Base-by-base conservation (phyloP, 2,113 vertebrate species). In the Limnothrissa miodon region DNA sequence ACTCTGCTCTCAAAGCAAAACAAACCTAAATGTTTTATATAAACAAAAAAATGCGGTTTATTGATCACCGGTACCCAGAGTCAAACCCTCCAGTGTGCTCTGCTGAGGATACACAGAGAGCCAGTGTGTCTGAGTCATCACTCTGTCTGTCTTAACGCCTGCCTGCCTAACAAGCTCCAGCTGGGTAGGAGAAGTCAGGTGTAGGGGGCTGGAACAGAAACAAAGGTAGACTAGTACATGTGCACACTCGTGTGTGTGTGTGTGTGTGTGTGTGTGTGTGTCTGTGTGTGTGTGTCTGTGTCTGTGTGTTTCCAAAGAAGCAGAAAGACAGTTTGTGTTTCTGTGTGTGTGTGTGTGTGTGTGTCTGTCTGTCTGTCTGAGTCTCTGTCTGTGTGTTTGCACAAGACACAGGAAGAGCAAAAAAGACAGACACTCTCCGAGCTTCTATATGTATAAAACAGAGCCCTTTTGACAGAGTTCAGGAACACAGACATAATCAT, bases 141-240 rank as follows among this genome's bases (percentile, higher is more conserved):
- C 36, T 21, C n/a, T 46, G 78, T 46, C 78, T 84, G 78, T 84
- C 83, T 56, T 48, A 15, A 70, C 80, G 78, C 48, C 85, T 86
- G 83, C 80, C 81, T 15, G n/a, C n/a, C 80, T 82, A 82, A 87
- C 82, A 62, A 82, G 51, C 70, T 45, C 62, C 83, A 70, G 79
- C 83, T 86, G 82, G 42, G 56, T 82, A 19, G 46, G 78, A 87
- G 86, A 79, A 82, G 11, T 81, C 82, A 83, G 46, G 81, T 66
- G 78, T 42, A 80, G 0, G 33, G 25, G 80, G 23, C 51, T 56
- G 51, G 51, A 56, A 56, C 51, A 56, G 51, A 21, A 56, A 56
- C 51, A 3, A 56, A 23, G 21, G 51, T 6, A 23, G 51, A 56
- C 21, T 62, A 45, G n/a, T 45, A 39, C 45, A n/a, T 45, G 39